A percentile compares a stretch with the other conserved stretches of the same genome.
Conservation (phyloP, 2,113 vertebrate genomes). For the Tiliqua scincoides region DNA sequence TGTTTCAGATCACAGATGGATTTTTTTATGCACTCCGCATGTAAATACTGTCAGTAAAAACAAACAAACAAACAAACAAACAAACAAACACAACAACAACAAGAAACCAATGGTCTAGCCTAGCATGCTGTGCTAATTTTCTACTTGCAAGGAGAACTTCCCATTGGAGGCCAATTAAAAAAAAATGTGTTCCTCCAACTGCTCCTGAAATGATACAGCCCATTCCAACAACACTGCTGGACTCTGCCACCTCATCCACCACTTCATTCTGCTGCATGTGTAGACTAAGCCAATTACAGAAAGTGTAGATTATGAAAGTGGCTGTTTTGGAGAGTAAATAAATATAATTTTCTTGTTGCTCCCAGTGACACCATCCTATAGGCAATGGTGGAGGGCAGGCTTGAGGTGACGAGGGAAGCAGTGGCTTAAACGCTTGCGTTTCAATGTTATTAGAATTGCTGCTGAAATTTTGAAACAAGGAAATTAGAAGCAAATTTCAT, state of each 20-base stretch:
- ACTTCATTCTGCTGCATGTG: background rate
- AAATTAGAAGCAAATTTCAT: too few species aligned
- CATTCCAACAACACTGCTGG: background rate
- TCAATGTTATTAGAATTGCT: background rate
- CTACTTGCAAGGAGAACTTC: background rate
- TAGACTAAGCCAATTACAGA: background rate
- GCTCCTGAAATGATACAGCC: background rate
- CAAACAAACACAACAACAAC: too few species aligned
- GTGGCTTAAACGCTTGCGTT: background rate
- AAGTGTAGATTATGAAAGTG: background rate
- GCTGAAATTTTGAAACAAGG: too few species aligned
- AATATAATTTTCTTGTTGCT: background rate
- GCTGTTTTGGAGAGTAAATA: background rate
- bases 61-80: background rate
- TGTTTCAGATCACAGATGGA: background rate
- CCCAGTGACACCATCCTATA: too few species aligned
- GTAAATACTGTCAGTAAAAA: background rate
- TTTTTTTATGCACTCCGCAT: background rate
- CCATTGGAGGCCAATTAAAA: background rate
- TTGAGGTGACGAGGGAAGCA: background rate
- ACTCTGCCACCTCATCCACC: background rate
- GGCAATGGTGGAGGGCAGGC: background rate
- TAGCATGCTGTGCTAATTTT: background rate
- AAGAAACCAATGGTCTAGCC: background rate
- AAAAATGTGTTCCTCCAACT: background rate